Evolutionary conservation across 2,888 invertebrate genomes (phyloP), one percentile per base, ranked within the genome.

Genomic region (Hydrotaea diabolus): DNA sequence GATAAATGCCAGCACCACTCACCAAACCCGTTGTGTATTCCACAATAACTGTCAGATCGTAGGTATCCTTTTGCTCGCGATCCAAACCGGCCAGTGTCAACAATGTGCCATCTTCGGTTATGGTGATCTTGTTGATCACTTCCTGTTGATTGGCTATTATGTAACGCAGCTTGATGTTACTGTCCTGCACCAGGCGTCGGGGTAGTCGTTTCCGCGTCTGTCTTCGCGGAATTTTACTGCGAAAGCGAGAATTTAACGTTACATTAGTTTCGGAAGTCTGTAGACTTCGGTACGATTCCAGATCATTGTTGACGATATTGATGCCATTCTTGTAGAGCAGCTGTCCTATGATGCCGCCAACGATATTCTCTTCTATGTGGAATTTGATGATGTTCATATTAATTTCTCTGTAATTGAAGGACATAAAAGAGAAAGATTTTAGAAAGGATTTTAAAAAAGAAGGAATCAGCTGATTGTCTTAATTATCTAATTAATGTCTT

Each of bases 61-160:
- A 97, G 73, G 94, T 93, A 87, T 95, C 95, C 83, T 95, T 93
- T 86, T 93, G 94, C 93, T 97, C 97, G 86, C 97, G 94, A 90
- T 97, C 97, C 73, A 97, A 93, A 21, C 96, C 95, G 84, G 94
- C 94, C 75, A 95, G 94, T 0, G 97, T 95, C 90, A 95, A 96
- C n/a, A 97, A 93, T 0, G 96, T 95, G 36, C 97, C 97, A 89
- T 97, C 96, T 86, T 91, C 93, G 90, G 96, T 95, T 46, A 97
- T 96, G 39, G 95, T 95, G 86, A 97, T 96, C 89, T 95, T 95
- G 88, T 96, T 96, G 19, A 95, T 94, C 3, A 96, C 95, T 90
- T 97, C 97, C 88, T 96, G 95, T 89, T 96, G 96, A 92, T 97
- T 97, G 49, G 96, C 97, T 85, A 97, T 96, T 23, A 96, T 94